Percentiles rank a stretch among this genome's conserved stretches.
phyloP scores from a whole-genome alignment of 2,113 vertebrate species.

The Pteruthius melanotis region DNA sequence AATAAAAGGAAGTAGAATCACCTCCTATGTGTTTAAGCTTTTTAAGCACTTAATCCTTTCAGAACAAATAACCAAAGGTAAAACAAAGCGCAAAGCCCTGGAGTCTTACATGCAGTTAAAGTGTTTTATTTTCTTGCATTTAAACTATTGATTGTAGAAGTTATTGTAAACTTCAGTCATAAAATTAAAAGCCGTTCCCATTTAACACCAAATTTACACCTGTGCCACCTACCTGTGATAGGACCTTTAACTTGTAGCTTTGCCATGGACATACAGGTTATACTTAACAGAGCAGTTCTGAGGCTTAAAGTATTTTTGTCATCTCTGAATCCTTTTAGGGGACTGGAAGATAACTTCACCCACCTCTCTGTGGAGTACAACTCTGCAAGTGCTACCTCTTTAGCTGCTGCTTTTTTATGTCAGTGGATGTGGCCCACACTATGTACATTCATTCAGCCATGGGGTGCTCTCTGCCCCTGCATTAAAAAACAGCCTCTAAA shows the following conservation, averaged over 20 bases:
- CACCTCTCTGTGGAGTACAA: not conserved
- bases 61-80: slow-evolving; percentile 35
- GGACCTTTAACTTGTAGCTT: not conserved
- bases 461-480: not conserved
- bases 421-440: not conserved
- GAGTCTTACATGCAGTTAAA: slow-evolving; percentile 41
- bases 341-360: not conserved
- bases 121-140: slow-evolving; percentile 65
- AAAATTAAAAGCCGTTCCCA: slow-evolving; percentile 53
- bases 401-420: not conserved
- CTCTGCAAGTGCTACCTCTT: not conserved
- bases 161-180: slow-evolving; percentile 32
- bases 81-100: slow-evolving; percentile 50
- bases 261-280: not conserved
- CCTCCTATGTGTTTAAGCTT: slow-evolving; percentile 17
- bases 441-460: fast-evolving
- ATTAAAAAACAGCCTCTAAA: not conserved
- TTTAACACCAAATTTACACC: slow-evolving; percentile 31
- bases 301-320: not conserved
- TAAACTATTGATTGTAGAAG: slow-evolving; percentile 66
- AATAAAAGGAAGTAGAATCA: slow-evolving; percentile 33
- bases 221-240: not conserved
- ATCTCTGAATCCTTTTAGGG: not conserved
- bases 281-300: not conserved
- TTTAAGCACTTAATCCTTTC: slow-evolving; percentile 35